These are phyloP conservation scores for Physella acuta DNA, from an alignment of 1,140 invertebrate species.

Conservation along the genomic window DNA sequence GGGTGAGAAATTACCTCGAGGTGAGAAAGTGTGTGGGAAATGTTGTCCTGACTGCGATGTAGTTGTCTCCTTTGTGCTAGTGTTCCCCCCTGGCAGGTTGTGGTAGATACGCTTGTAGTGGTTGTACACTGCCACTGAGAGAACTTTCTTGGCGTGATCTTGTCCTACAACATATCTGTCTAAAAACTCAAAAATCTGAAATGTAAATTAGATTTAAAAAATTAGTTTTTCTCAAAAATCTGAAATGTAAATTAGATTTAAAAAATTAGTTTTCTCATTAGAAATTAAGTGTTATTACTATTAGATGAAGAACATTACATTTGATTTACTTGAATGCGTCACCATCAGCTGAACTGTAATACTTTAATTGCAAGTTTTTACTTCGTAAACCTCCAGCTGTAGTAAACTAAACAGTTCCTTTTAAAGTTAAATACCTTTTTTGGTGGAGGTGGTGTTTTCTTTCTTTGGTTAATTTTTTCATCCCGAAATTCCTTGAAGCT, in stretches of 20 bases:
- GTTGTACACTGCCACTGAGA: slow-evolving; percentile 97
- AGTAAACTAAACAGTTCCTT: no score
- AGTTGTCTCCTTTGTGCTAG: slow-evolving; percentile 20
- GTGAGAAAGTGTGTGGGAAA: slow-evolving; percentile 31
- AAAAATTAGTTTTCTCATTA: no score
- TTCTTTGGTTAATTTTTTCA: slow-evolving; percentile 47
- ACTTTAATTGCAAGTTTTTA: no score
- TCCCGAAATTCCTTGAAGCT: slow-evolving; percentile 72
- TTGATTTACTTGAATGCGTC: no score
- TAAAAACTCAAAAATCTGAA: slow-evolving; percentile 71
- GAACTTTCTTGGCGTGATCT: slow-evolving; percentile 96
- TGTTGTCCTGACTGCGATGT: slow-evolving; percentile 23
- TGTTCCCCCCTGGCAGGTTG: slow-evolving; percentile 68
- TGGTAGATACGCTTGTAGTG: slow-evolving; percentile 98
- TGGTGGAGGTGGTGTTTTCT: slow-evolving; percentile 79
- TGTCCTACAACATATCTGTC: slow-evolving; percentile 98
- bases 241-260: no score
- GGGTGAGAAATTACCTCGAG: slow-evolving; percentile 30
- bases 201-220: slow-evolving; percentile 1
- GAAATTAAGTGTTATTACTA: no score
- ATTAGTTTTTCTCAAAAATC: no score
- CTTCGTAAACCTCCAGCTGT: not conserved
- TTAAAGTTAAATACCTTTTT: slow-evolving; percentile 73
- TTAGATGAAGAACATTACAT: not conserved
- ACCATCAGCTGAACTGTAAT: no score